Percentiles rank a stretch among this genome's conserved stretches.
These are phyloP conservation scores for Halotydeus destructor DNA, from an alignment of 1,140 invertebrate genomes.

Conservation along the genomic window DNA sequence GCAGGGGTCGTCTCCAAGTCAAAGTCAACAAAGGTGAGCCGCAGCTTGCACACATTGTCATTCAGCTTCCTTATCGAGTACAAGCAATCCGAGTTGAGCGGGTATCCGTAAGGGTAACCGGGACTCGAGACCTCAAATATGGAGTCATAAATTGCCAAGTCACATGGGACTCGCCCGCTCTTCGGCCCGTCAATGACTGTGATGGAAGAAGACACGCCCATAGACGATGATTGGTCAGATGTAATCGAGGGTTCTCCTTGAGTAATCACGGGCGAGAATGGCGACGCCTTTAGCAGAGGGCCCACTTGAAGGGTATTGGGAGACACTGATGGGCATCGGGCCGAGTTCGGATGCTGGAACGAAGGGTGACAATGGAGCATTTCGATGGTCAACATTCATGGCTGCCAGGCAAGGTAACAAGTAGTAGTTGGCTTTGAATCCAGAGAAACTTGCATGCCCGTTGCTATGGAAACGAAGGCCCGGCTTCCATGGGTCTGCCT, in stretches of 20 bases:
- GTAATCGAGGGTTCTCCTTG: no score
- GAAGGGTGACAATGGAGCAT: no score
- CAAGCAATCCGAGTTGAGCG: slow-evolving; percentile 13
- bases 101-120: slow-evolving; percentile 18
- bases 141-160: slow-evolving; percentile 14
- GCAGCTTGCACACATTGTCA: slow-evolving; percentile 16
- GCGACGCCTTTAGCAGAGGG: no score
- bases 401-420: slow-evolving; percentile 12
- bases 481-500: slow-evolving; percentile 13
- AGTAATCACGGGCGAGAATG: no score
- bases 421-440: slow-evolving; percentile 15
- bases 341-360: neutral
- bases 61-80: slow-evolving; percentile 14
- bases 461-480: slow-evolving; percentile 15
- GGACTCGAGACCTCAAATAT: slow-evolving; percentile 17
- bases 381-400: neutral
- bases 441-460: slow-evolving; percentile 10
- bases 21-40: slow-evolving; percentile 17
- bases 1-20: slow-evolving; percentile 15
- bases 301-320: no score
- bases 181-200: neutral
- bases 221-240: no score
- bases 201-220: neutral
- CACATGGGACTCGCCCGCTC: slow-evolving; percentile 15
- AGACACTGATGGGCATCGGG: no score